Conservation (phyloP, 1,140 invertebrate species). For the Drosophila ananassae region DNA sequence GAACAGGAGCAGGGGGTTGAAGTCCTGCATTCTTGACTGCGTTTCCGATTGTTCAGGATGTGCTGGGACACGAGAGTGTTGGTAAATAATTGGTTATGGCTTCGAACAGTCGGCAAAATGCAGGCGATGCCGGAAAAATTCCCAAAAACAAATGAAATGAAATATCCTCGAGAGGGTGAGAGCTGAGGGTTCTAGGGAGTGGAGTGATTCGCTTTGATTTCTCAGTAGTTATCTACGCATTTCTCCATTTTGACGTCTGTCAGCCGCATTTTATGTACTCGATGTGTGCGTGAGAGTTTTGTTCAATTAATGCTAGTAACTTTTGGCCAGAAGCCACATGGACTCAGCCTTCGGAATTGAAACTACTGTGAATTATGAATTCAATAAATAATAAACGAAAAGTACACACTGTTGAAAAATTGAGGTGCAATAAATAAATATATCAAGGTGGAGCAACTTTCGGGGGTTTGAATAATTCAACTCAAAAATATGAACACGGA, state of each 20-base stretch:
- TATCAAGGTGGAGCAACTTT: constrained; percentile 6
- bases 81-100: constrained; percentile 78
- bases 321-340: constrained; percentile 67
- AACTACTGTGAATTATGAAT: constrained; percentile 48
- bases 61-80: constrained; percentile 56
- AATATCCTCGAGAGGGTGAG: constrained; percentile 6
- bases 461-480: constrained; percentile 17
- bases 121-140: constrained; percentile 29
- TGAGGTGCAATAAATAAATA: constrained; percentile 40
- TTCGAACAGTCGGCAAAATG: constrained; percentile 31
- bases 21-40: constrained; percentile 60
- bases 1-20: constrained; percentile 26
- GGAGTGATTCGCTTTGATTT: constrained; percentile 52
- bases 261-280: constrained; percentile 62
- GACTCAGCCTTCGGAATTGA: constrained; percentile 38
- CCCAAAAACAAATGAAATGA: constrained; percentile 56
- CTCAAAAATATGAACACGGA: background rate
- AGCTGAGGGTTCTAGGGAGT: background rate
- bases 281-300: constrained; percentile 66
- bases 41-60: constrained; percentile 71
- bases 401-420: constrained; percentile 19
- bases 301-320: constrained; percentile 65
- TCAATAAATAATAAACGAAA: constrained; percentile 44
- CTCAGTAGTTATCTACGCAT: constrained; percentile 75
- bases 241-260: constrained; percentile 73